Base-by-base conservation (phyloP, 2,113 vertebrate genomes). In the Sphaerodactylus townsendi region DNA sequence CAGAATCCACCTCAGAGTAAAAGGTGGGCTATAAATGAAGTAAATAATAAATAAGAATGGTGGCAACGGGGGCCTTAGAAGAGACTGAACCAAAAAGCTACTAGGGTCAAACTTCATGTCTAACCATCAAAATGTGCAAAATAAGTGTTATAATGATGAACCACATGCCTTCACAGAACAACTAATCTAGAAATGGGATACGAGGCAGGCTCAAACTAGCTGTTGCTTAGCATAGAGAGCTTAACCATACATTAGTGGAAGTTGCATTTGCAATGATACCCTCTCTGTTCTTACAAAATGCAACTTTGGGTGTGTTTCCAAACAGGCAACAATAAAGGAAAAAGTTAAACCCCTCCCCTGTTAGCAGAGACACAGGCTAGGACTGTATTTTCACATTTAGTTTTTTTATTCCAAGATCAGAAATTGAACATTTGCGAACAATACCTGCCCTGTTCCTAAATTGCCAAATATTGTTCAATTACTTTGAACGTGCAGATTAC, bases 401-500 rank as follows among this genome's bases (percentile, higher is more conserved):
- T 9, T 0, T 80, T 46, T 6, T 59, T 59, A 83, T 53, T 33
- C 44, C 0, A 3, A 81, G 5, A 0, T n/a, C 76, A 66, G 80
- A 80, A 48, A 21, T 25, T 1, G 1, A 30, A 85, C 84, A 74
- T 87, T 83, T 75, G 86, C 44, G 82, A 50, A 10, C 72, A 86
- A 84, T 11, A 71, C 10, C 3, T 56, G 23, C 6, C 53, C 19
- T 76, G 84, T 15, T 46, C 1, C 81, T 21, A 23, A 87, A 73
- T 5, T 74, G 81, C 9, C 13, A 80, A 28, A 89, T 37, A 81
- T 77, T 83, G 85, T 39, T 44, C 82, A 48, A 69, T 84, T 75
- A 21, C 87, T 77, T 78, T 13, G 88, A 84, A 33, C 81, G 9
- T 86, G 53, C 85, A 10, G 21, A 17, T n/a, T 71, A 84, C 44